Evolutionary conservation across 1,140 invertebrate species (phyloP), one percentile per base, ranked within the genome.

Genomic region (Pentalonia nigronervosa): DNA sequence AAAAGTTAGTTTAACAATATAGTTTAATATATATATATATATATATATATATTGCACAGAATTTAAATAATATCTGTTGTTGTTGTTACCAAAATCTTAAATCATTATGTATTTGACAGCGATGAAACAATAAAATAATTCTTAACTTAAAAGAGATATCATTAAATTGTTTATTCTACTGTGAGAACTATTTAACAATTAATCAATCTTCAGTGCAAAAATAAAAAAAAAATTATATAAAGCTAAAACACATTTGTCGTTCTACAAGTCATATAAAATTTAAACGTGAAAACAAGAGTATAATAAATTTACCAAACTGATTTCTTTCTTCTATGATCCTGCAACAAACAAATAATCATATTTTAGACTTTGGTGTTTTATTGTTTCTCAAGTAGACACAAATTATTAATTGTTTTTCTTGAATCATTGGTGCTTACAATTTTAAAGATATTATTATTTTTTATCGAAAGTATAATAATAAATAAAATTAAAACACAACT

Each of bases 261-360:
- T 87, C 17, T 21, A 50, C 20, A 34, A 21, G 30, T 50, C 30
- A 34, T 50, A 50, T 50, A 50, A 50, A 36, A 47, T 45, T 86
- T 48, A 87, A 87, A 48, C 6, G 14, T 48, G 14, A 14, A 90
- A n/a, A n/a, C 23, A 67, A 90, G 56, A 60, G 47, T 53, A 34
- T 60, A 4, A 14, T 67, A n/a, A 76, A n/a, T 14, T 76, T 45
- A 93, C 91, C 91, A 93, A 93, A 93, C 36, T 41, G 91, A 34
- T 93, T 53, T 83, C 25, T 93, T 93, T 93, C 91, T 93, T 93
- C 91, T 93, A 2, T 93, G 48, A 86, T 93, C 91, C 91, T 93
- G 53, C 11, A 84, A 91, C 2, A 56, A 86, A 84, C 9, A 86
- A 86, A 86, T 41, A 41, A 41, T 76, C 60, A 76, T n/a, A 67